These are phyloP conservation scores for Caenorhabditis zanzibari DNA, from an alignment of 2,888 invertebrate genomes.

Conservation along the genomic window DNA sequence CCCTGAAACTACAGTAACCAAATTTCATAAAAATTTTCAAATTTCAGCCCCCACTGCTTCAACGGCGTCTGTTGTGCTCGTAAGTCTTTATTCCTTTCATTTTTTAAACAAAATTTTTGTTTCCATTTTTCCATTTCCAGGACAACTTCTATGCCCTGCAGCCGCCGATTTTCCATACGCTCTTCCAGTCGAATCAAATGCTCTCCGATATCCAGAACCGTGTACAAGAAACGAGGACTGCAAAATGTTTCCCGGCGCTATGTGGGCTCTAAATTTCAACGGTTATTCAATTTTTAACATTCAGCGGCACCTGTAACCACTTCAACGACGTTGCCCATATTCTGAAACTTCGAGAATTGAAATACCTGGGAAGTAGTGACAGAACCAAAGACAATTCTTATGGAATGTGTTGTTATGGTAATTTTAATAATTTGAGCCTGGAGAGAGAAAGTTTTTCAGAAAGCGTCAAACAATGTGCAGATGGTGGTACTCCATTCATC, in stretches of 20 bases:
- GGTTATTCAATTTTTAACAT: background rate
- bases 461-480: background rate
- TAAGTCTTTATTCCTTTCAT: background rate
- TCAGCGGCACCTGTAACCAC: conserved; percentile 12
- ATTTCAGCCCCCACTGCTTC: conserved; percentile 46
- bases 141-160: background rate
- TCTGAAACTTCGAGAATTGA: background rate
- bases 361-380: background rate
- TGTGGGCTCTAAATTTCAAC: background rate
- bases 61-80: conserved; percentile 31
- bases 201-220: background rate
- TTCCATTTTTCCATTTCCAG: background rate
- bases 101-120: background rate
- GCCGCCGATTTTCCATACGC: conserved; percentile 1
- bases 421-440: too few species aligned
- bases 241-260: background rate
- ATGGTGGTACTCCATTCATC: background rate
- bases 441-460: background rate
- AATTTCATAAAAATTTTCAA: too few species aligned
- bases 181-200: conserved; percentile 8
- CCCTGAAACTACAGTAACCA: background rate
- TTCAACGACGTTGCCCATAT: background rate
- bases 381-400: background rate
- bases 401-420: conserved; percentile 48
- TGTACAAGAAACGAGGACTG: conserved; percentile 19